phyloP scores from a whole-genome alignment of 2,888 invertebrate genomes.

The Idaea aversata region DNA sequence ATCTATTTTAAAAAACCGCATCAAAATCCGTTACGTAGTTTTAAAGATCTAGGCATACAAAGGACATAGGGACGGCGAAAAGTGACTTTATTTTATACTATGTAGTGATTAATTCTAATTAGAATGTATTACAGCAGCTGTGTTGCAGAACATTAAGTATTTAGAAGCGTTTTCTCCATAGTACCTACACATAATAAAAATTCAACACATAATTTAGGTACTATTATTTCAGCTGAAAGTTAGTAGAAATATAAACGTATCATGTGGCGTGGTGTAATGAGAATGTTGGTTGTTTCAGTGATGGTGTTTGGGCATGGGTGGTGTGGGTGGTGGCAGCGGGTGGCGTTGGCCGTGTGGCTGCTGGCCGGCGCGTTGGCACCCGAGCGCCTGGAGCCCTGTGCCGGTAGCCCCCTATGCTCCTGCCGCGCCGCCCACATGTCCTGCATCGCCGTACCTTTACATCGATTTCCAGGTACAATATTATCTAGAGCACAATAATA shows the following conservation, averaged over 20 bases:
- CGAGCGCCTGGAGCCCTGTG: constrained; percentile 79
- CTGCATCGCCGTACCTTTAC: constrained; percentile 86
- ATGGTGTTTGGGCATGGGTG: constrained; percentile 71
- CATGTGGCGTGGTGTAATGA: not conserved
- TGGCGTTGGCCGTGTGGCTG: constrained; percentile 66
- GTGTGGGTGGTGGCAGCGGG: constrained; percentile 62
- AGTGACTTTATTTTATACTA: too few relatives aligned
- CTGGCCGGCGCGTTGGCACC: constrained; percentile 67
- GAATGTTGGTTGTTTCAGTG: constrained; percentile 44
- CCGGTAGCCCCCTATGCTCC: constrained; percentile 85
- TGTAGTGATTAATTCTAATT: too few relatives aligned
- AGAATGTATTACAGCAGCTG: too few relatives aligned
- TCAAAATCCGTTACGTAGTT: too few relatives aligned
- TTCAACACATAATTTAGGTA: too few relatives aligned
- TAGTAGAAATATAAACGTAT: not conserved
- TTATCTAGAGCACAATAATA: not conserved
- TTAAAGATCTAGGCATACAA: too few relatives aligned
- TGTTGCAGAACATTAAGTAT: too few relatives aligned
- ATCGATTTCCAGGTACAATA: constrained; percentile 83
- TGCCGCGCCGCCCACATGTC: constrained; percentile 85
- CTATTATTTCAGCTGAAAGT: not conserved
- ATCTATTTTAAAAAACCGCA: too few relatives aligned
- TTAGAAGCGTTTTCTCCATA: too few relatives aligned
- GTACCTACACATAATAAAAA: too few relatives aligned
- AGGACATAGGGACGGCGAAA: too few relatives aligned